Conservation (phyloP, 2,113 vertebrate genomes). For the Neotragus pygmaeus region DNA sequence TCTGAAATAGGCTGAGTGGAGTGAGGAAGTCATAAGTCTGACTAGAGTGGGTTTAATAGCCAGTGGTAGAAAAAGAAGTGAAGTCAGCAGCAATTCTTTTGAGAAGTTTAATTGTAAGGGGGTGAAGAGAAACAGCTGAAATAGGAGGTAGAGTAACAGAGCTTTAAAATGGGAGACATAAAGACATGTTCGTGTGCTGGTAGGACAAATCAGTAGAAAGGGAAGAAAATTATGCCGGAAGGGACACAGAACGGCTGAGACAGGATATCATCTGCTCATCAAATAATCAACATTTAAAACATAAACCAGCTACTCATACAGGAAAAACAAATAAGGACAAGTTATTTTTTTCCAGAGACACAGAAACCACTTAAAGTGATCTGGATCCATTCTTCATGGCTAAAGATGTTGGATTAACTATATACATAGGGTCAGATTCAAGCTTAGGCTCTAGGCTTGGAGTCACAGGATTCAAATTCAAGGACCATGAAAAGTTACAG, state of each 20-base stretch:
- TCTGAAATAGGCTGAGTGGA: not conserved
- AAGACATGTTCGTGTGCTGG: not conserved
- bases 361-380: not conserved
- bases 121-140: not conserved
- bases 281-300: slow-evolving; percentile 1
- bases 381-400: not conserved
- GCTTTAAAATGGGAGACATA: not conserved
- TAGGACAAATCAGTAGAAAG: not conserved
- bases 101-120: not conserved
- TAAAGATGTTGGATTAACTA: not conserved
- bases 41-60: not conserved
- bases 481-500: not conserved
- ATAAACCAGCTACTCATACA: not conserved
- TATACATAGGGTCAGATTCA: not conserved
- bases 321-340: not conserved
- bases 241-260: not conserved
- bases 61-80: not conserved
- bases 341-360: not conserved
- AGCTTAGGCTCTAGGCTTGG: not conserved
- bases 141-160: not conserved
- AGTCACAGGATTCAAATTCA: not conserved
- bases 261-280: not conserved
- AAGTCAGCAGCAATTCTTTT: not conserved
- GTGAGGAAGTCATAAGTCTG: not conserved
- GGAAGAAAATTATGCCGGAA: not conserved